A percentile compares a stretch with the other conserved stretches of the same genome.
phyloP scores from a whole-genome alignment of 2,113 vertebrate genomes.

The Microtus ochrogaster region DNA sequence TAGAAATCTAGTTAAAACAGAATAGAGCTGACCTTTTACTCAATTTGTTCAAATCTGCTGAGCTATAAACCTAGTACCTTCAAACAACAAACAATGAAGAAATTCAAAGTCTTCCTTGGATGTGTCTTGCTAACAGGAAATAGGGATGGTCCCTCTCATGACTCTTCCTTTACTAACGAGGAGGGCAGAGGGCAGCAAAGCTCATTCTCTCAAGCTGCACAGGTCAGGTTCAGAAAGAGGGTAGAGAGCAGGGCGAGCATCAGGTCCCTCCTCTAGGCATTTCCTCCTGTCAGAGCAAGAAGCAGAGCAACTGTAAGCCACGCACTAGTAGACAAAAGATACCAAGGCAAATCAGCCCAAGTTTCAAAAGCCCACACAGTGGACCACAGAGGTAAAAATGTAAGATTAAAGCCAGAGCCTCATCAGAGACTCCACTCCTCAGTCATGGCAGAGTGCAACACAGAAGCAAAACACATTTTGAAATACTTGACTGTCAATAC shows the following conservation, averaged over 20 bases:
- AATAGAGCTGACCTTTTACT: constrained; percentile 23
- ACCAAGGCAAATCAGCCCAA: constrained; percentile 18
- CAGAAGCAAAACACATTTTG: background rate
- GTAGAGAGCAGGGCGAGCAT: background rate
- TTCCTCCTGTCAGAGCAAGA: background rate
- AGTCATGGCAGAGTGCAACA: background rate
- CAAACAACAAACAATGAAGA: background rate
- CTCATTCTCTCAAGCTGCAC: constrained; percentile 10
- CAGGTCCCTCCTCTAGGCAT: background rate
- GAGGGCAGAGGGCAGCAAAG: background rate
- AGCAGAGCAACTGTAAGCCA: constrained; percentile 43
- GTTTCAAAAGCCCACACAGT: background rate
- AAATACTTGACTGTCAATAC: background rate
- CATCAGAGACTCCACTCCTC: background rate
- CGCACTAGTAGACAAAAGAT: background rate
- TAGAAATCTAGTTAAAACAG: constrained; percentile 59
- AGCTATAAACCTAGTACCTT: constrained; percentile 28
- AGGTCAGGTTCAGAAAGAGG: background rate
- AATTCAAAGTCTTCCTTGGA: background rate
- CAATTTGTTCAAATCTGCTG: constrained; percentile 40
- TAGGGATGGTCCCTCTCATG: background rate
- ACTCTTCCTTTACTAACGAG: background rate
- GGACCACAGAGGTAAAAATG: background rate
- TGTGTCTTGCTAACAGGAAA: constrained; percentile 29
- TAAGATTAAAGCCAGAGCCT: background rate